Evolutionary conservation across 1,140 invertebrate genomes (phyloP).

Genomic region (Camponotus vicinus): DNA sequence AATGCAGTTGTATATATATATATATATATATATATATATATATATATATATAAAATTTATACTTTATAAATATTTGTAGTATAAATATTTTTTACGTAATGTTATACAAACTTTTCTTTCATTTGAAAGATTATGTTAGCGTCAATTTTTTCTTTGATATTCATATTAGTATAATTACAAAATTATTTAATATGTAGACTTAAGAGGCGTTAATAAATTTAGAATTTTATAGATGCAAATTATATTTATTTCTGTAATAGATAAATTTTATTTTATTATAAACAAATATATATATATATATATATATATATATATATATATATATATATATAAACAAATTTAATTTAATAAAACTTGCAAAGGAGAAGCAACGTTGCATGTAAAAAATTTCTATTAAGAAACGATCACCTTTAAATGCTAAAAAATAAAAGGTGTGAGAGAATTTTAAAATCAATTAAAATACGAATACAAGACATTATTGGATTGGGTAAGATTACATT

Average conservation of each 20-base stretch:
- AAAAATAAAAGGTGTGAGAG: background rate
- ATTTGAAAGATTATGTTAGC: background rate
- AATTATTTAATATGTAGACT: background rate
- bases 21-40: no score
- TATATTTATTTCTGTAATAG: no score
- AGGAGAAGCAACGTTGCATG: background rate
- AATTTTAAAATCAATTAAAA: constrained; percentile 36
- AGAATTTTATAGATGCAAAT: background rate
- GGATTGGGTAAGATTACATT: constrained; percentile 19
- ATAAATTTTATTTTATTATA: no score
- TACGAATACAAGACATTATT: constrained; percentile 5
- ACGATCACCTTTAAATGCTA: constrained; percentile 10
- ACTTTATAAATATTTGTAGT: background rate
- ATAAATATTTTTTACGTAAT: background rate
- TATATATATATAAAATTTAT: constrained; percentile 15
- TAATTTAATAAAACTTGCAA: constrained; percentile 7
- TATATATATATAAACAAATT: constrained; percentile 5
- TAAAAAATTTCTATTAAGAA: background rate
- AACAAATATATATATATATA: background rate
- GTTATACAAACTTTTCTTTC: background rate
- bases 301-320: no score
- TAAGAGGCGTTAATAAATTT: constrained; percentile 14
- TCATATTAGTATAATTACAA: background rate
- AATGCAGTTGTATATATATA: no score
- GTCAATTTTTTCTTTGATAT: background rate